Base-by-base conservation (phyloP, 2,797 vertebrate species). In the Microtus obscurus region DNA sequence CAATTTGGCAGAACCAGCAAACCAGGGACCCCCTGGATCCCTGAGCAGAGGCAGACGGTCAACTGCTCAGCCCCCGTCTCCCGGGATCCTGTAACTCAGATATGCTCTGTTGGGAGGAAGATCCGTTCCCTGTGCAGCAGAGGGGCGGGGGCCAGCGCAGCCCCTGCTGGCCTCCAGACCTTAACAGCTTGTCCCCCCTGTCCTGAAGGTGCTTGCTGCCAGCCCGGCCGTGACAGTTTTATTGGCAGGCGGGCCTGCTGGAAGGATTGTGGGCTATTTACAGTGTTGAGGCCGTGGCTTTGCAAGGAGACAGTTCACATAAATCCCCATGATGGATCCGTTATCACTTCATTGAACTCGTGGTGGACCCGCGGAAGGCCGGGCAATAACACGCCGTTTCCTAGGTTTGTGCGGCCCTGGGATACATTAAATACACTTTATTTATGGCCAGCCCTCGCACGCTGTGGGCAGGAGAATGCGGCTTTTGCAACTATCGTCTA, bases 401-500 rank as follows among this genome's bases (percentile, higher is more conserved):
- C 98, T 97, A 98, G 98, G 98, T 98, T 97, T 96, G 98, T 97
- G 88, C 98, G 98, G 98, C 98, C 85, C 98, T 97, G 98, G 98
- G 98, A 98, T 98, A 97, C 98, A 99, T 99, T 99, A 99, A 99
- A 98, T 98, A 98, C 98, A 96, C 98, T 99, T 99, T 99, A 99
- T 99, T 99, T 99, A 99, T 98, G 97, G 98, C 98, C 96, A 91
- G 93, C 98, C 98, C 98, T 98, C 95, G 97, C 95, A 97, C 98
- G 86, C 98, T 98, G 98, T 98, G 98, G 98, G 97, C 98, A 99
- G 99, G 99, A 99, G 99, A 99, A 99, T 98, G 98, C 98, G 97
- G 98, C 98, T 99, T 98, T 98, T 99, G 99, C 99, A 99, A 99
- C 99, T 99, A 99, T 99, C 99, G 99, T 99, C 99, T 99, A 99